These are phyloP conservation scores for Iphiclides podalirius DNA, from an alignment of 2,888 invertebrate genomes.

Conservation along the genomic window DNA sequence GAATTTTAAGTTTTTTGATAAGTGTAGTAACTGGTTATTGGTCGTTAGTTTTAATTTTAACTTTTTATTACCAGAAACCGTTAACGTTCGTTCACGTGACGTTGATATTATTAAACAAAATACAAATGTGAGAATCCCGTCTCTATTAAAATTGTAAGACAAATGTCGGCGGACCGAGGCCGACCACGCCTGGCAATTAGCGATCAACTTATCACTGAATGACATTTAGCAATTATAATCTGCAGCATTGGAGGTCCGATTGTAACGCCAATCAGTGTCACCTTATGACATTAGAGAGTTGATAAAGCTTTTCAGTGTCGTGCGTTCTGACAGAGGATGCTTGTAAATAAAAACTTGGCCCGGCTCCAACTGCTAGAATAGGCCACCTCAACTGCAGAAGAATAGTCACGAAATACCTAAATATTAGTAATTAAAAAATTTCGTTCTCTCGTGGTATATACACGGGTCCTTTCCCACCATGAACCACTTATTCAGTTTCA, in stretches of 20 bases:
- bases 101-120: too few relatives aligned
- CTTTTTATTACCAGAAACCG: background rate
- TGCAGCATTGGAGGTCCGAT: slow-evolving; percentile 3
- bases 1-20: too few relatives aligned
- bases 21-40: too few relatives aligned
- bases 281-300: slow-evolving; percentile 12
- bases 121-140: background rate
- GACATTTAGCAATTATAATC: slow-evolving; percentile 15
- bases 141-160: slow-evolving; percentile 1
- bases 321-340: too few relatives aligned
- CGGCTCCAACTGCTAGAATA: background rate
- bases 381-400: too few relatives aligned
- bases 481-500: too few relatives aligned
- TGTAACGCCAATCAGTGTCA: slow-evolving; percentile 4
- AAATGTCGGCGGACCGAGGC: slow-evolving; percentile 15
- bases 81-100: background rate
- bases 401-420: too few relatives aligned
- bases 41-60: too few relatives aligned
- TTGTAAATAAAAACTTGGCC: background rate
- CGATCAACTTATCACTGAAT: slow-evolving; percentile 13
- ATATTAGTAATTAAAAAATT: too few relatives aligned
- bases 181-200: slow-evolving; percentile 6
- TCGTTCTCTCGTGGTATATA: too few relatives aligned
- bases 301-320: too few relatives aligned
- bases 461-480: too few relatives aligned